Evolutionary conservation across 2,113 vertebrate genomes (phyloP).

Genomic region (Probosciger aterrimus): DNA sequence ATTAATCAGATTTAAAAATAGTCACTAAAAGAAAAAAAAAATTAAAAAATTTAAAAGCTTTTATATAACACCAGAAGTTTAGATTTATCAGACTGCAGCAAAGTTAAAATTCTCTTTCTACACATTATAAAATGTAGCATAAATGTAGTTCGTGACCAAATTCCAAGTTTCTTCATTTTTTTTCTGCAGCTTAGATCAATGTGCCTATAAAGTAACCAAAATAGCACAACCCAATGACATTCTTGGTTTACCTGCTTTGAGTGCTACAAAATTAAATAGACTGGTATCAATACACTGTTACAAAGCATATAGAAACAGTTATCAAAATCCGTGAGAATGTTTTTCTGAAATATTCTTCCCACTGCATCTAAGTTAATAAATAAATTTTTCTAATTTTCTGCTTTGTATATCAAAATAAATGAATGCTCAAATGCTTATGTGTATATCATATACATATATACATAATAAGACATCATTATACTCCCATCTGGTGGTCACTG

Average conservation of each 20-base stretch:
- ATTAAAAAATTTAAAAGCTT: background rate
- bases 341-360: background rate
- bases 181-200: background rate
- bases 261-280: background rate
- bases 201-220: background rate
- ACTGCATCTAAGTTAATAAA: background rate
- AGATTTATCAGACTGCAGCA: background rate
- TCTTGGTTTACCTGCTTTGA: background rate
- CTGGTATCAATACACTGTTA: background rate
- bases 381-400: background rate
- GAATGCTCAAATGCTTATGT: fast-evolving
- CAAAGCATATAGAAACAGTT: background rate
- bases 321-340: background rate
- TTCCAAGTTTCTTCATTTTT: background rate
- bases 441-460: background rate
- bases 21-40: background rate
- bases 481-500: slow-evolving; percentile 50
- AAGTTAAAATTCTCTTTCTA: background rate
- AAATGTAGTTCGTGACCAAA: background rate
- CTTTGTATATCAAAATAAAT: background rate
- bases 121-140: background rate
- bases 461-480: background rate
- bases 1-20: background rate
- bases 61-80: background rate
- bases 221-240: background rate